Base-by-base conservation (phyloP, 2,113 vertebrate genomes). In the Brachypodius melanocephalos region DNA sequence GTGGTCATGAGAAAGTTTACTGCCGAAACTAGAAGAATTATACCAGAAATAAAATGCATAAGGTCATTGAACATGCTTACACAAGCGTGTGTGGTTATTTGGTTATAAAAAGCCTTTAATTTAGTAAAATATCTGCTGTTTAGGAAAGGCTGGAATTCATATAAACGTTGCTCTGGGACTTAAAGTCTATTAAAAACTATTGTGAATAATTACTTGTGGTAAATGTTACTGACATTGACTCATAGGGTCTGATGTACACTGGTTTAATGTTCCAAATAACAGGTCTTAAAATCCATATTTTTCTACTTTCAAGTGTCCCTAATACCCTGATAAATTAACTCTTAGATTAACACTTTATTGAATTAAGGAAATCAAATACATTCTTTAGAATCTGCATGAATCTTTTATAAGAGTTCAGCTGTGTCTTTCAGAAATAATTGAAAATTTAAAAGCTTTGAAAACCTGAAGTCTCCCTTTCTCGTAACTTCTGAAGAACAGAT, bases 141-240 rank as follows among this genome's bases (percentile, higher is more conserved):
- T 69, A 93, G 55, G 67, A 91, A 91, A 79, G 85, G 6, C 51
- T 90, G 63, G 43, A 80, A 92, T 66, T 88, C 55, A 40, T 66
- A 34, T 66, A 77, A 89, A 76, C 11, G 63, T 83, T 93, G 43
- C 38, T 78, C 8, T 85, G 85, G 55, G 81, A 85, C 49, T 91
- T 85, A 79, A 80, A 89, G 49, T 76, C 65, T 91, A 42, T 61
- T 89, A 34, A 88, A 89, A 81, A 79, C 6, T 72, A 52, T 68
- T 69, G 32, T 93, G 87, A 92, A 69, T 95, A 84, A 85, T 94
- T 89, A 43, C 62, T 73, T 95, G 54, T 28, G 62, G 58, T 94
- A 89, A 94, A 66, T 32, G 36, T 89, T 76, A 89, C 55, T 93
- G 91, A 92, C 74, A 75, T 91, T 13, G 28, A 28, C 42, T 82